Evolutionary conservation across 1,140 invertebrate genomes (phyloP), one percentile per base, ranked within the genome.

Genomic region (Ephestia elutella): DNA sequence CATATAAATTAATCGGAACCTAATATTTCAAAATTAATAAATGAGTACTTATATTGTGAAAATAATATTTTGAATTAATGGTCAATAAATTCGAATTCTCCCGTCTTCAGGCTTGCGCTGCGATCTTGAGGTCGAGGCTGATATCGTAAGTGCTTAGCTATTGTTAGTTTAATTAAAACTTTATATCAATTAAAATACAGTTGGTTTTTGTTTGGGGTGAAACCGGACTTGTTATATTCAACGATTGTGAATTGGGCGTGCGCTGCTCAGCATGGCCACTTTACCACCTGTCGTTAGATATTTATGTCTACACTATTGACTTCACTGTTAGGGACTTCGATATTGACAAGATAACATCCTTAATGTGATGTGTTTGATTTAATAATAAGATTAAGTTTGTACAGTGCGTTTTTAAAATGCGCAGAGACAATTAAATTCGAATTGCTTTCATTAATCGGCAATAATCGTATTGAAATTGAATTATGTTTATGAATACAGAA

Each of bases 361-460:
- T 90, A 90, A 90, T 90, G 86, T 90, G 88, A 90, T 90, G 87
- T 90, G 88, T 89, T 89, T 89, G 88, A 90, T 90, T 90, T 89
- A 90, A 90, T 90, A 90, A 89, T 81, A 86, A 89, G 86, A 89
- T 86, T 88, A 80, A 79, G 78, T 84, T 82, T 78, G 82, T 85
- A 74, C 71, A 73, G 70, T 69, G 59, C 65, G 75, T 75, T 78
- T 80, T 79, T 75, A 58, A 44, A 63, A 60, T 71, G 71, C 65
- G 68, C 68, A 66, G 67, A 76, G 71, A 78, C 78, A 84, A 84
- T 86, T 81, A 78, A 74, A 68, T 68, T 76, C 15, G 53, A 53
- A 60, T 54, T 54, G 32, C 18, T 35, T 54, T 54, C 10, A 49
- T 38, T 59, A 35, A 54, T 28, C 25, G 19, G 50, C 50, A 53